Percentiles rank a stretch among this genome's conserved stretches.
phyloP scores from a whole-genome alignment of 2,113 vertebrate genomes.

The Strix aluco region DNA sequence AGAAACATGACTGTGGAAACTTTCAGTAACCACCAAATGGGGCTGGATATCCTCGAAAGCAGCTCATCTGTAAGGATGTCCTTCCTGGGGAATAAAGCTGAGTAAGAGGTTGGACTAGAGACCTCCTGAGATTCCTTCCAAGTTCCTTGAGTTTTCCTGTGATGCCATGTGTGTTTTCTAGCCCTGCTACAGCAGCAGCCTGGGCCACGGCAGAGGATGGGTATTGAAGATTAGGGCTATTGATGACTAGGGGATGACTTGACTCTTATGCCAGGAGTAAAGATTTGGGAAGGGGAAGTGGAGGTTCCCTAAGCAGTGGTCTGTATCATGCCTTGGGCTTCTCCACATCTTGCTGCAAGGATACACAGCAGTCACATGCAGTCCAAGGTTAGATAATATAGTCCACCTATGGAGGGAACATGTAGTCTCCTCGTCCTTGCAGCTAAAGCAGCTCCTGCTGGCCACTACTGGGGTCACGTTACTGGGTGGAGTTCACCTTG shows the following conservation, averaged over 20 bases:
- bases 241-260: neutral
- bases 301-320: neutral
- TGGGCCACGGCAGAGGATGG: neutral
- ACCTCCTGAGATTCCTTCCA: neutral
- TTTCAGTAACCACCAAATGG: neutral
- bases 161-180: neutral
- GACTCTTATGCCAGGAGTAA: neutral
- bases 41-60: neutral
- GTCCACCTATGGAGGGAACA: neutral
- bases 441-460: neutral
- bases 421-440: neutral
- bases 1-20: neutral
- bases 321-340: neutral
- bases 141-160: neutral
- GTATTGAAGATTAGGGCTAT: neutral
- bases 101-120: neutral
- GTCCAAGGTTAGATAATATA: neutral
- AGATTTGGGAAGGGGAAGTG: neutral
- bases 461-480: neutral
- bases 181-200: neutral
- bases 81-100: neutral
- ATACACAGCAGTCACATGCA: neutral
- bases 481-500: neutral
- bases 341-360: neutral
- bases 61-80: neutral